A percentile compares a stretch with the other conserved stretches of the same genome.
Evolutionary conservation across 2,113 vertebrate species (phyloP).

Genomic region (Himantopus leucocephalus): DNA sequence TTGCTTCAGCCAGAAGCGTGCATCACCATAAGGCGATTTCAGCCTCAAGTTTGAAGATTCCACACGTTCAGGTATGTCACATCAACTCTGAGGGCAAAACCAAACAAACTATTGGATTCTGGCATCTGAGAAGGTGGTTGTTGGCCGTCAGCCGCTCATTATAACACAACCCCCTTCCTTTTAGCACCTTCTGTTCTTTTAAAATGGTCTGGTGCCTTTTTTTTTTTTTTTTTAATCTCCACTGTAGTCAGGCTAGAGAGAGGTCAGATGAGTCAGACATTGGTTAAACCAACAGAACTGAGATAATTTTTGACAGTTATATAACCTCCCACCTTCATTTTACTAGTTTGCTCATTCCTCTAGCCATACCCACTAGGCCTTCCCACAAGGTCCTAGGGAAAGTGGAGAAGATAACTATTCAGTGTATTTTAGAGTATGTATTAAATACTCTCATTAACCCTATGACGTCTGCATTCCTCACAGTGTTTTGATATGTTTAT

Average conservation of each 20-base stretch:
- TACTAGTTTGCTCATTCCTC: neutral
- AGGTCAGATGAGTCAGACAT: conserved; percentile 18
- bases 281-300: conserved; percentile 17
- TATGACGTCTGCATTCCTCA: neutral
- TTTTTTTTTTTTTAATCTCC: neutral
- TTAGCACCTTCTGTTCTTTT: neutral
- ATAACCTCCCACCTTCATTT: neutral
- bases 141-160: neutral
- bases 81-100: neutral
- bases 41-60: neutral
- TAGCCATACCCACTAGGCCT: neutral
- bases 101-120: neutral
- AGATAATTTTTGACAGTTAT: conserved; percentile 33
- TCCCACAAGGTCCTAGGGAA: neutral
- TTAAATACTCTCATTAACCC: neutral
- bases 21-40: neutral
- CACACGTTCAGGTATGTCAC: neutral
- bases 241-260: neutral
- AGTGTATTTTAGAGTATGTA: neutral
- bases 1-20: neutral
- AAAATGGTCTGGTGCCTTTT: neutral
- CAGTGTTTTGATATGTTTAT: neutral
- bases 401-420: neutral
- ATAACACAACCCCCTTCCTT: neutral
- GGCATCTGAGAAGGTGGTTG: neutral